Evolutionary conservation across 2,888 invertebrate genomes (phyloP), one percentile per base, ranked within the genome.

Genomic region (Vanessa cardui): DNA sequence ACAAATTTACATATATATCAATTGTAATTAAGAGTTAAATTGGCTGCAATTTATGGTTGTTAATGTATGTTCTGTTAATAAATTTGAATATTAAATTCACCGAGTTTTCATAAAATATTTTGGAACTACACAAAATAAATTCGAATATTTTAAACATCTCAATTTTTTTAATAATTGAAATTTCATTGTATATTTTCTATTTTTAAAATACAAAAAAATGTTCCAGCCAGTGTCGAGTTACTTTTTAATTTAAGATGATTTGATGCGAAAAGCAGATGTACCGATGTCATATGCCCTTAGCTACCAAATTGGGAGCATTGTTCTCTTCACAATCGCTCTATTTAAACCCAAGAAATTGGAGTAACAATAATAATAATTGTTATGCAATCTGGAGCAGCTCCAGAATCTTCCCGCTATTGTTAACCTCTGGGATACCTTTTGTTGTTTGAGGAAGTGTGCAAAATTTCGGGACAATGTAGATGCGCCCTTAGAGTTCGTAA

Each of bases 371-470:
- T 77, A 69, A 76, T 76, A 78, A 87, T 88, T 86, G 86, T 87
- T 83, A 85, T 86, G 80, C 85, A 87, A 90, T 90, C 85, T 87
- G 82, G 89, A 86, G 87, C 86, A 83, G 80, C 78, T 77, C 74
- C 78, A 75, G 78, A 70, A 66, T 75, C 75, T 74, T 74, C 67
- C 71, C 66, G 75, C 77, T 75, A 80, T 86, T 87, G 87, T 88
- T 80, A 77, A 73, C 79, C 54, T 62, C 66, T 69, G 73, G 72
- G 71, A 71, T 73, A 67, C 67, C 77, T 77, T 72, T 80, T 77
- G 83, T 87, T 83, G 80, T 84, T 80, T 82, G 77, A 87, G 89
- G 90, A 90, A 89, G 88, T 88, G 83, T 87, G 89, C 90, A 82
- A 89, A 88, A 84, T 68, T 73, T 74, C 52, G 58, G 63, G 76